These are phyloP conservation scores for Drymonia ruficornis DNA, from an alignment of 2,888 invertebrate genomes.

Conservation along the genomic window DNA sequence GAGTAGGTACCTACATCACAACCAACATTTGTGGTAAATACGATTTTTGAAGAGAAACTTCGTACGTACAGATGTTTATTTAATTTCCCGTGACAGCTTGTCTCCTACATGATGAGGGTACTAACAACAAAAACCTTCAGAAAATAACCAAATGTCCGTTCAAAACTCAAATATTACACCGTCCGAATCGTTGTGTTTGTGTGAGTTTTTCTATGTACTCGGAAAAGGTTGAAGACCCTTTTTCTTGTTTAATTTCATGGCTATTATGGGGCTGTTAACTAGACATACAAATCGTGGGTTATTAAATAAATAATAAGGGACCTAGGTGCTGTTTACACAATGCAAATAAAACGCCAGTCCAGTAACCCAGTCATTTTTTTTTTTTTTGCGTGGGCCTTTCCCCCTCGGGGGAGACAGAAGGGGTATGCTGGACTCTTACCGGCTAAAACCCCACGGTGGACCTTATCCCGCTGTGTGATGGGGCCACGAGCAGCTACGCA, in stretches of 20 bases:
- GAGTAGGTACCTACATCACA: neutral
- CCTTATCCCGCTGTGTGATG: no score
- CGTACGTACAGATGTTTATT: conserved; percentile 38
- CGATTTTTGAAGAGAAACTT: conserved; percentile 21
- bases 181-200: conserved; percentile 29
- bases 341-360: no score
- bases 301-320: no score
- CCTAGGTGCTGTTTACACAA: no score
- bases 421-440: no score
- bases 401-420: no score
- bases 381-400: no score
- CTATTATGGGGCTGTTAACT: neutral
- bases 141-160: conserved; percentile 42
- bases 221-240: conserved; percentile 21
- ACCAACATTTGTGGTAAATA: neutral
- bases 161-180: conserved; percentile 37
- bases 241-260: conserved; percentile 12
- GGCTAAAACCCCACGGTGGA: no score
- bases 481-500: no score
- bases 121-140: conserved; percentile 38
- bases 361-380: no score
- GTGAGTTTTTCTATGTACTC: neutral
- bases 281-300: no score
- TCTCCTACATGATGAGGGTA: conserved; percentile 42
- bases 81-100: conserved; percentile 44